Base-by-base conservation (phyloP, 2,113 vertebrate genomes). In the Thalassoma bifasciatum region DNA sequence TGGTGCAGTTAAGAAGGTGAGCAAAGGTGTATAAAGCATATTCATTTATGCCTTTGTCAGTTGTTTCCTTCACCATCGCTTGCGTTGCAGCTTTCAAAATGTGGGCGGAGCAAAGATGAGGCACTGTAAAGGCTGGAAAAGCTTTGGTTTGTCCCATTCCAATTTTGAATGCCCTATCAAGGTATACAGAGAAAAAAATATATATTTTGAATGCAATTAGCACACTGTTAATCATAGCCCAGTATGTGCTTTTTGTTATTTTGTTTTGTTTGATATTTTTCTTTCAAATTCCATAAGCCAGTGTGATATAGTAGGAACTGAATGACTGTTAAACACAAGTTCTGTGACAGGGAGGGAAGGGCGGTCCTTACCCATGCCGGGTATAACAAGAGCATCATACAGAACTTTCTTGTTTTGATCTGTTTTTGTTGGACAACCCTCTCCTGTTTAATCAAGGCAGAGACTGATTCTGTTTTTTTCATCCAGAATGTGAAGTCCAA, bases 211-310 rank as follows among this genome's bases (percentile, higher is more conserved):
- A 50, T 50, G 47, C 47, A 50, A 50, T 56, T 19, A 30, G 9
- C 16, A 56, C 53, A 56, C 53, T 56, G 26, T 56, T 56, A 54
- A 56, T 56, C 26, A 56, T 56, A 34, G 53, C 53, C 24, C 53
- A 34, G 53, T 30, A 23, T 56, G 30, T 49, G 46, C 6, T 49
- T 14, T 49, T 34, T 56, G 12, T 56, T 56, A 14, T 30, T 34
- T 26, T 56, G 24, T 56, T 30, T 54, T 54, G 24, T 56, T 30
- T 54, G 19, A 54, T 54, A 54, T 54, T 54, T 26, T 30, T 30
- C 52, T 54, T 30, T 54, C 16, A 19, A 54, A 54, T 54, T 19
- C 52, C 52, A 54, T 30, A 54, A 54, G 52, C 52, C 52, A 54
- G 52, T 34, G 52, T 54, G 52, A 34, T 54, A 54, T 54, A 24